A percentile compares a stretch with the other conserved stretches of the same genome.
Conservation (phyloP, 2,113 vertebrate species). For the Syngnathus floridae region DNA sequence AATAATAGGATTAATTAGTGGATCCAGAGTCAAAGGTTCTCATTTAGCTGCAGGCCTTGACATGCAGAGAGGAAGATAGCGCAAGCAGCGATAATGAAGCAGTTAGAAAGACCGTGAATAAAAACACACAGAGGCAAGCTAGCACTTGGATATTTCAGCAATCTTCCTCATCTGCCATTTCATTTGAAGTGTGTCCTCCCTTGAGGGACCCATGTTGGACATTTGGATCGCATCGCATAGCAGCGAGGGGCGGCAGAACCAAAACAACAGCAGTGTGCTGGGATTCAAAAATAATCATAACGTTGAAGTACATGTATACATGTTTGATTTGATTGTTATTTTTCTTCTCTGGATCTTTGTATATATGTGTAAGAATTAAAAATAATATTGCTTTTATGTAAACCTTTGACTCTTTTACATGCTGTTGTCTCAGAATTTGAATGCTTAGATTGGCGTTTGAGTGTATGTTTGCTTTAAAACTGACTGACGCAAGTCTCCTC, state of each 20-base stretch:
- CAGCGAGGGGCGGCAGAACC: conserved; percentile 2
- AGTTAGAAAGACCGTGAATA: conserved; percentile 20
- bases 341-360: conserved; percentile 61
- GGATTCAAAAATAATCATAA: background rate
- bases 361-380: conserved; percentile 71
- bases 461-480: background rate
- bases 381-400: conserved; percentile 65
- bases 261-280: background rate
- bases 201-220: conserved; percentile 48
- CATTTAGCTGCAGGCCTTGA: conserved; percentile 44
- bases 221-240: conserved; percentile 31
- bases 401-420: conserved; percentile 11
- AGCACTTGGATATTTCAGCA: conserved; percentile 14
- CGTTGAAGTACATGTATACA: background rate
- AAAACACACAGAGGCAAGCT: conserved; percentile 6
- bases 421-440: no score
- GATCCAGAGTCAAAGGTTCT: conserved; percentile 56
- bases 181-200: conserved; percentile 11
- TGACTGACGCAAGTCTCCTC: no score
- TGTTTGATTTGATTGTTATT: conserved; percentile 16
- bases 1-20: conserved; percentile 64
- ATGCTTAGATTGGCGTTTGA: no score
- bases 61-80: conserved; percentile 21
- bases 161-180: conserved; percentile 8
- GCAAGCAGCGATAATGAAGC: conserved; percentile 31